A percentile compares a stretch with the other conserved stretches of the same genome.
Conservation (phyloP, 1,140 invertebrate genomes). For the Colletes latitarsis region DNA sequence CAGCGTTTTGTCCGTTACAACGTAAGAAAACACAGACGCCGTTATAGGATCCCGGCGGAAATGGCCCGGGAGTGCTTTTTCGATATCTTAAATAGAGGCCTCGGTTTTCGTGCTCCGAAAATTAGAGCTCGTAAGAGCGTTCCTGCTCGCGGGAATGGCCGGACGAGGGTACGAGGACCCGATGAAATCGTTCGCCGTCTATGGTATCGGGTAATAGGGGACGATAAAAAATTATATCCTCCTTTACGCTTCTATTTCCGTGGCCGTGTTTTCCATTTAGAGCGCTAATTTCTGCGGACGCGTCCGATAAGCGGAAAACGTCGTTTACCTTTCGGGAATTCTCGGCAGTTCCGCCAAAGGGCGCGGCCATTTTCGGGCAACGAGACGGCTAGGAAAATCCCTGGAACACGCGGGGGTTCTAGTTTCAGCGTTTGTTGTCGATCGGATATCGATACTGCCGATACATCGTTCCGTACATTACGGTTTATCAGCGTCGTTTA, state of each 20-base stretch:
- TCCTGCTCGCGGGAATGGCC: neutral
- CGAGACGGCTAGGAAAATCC: no score
- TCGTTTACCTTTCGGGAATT: neutral
- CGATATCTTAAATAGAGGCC: slow-evolving; percentile 44
- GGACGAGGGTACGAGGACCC: neutral
- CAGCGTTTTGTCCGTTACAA: slow-evolving; percentile 62
- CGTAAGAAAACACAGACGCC: slow-evolving; percentile 57
- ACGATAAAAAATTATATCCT: neutral
- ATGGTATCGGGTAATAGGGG: slow-evolving; percentile 5
- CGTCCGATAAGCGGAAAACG: slow-evolving; percentile 7
- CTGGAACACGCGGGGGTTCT: no score
- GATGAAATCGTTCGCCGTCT: neutral
- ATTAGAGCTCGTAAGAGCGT: neutral
- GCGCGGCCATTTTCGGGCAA: no score
- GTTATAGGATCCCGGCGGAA: slow-evolving; percentile 42
- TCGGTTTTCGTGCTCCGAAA: slow-evolving; percentile 18
- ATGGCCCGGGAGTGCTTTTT: neutral
- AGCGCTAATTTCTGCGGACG: slow-evolving; percentile 6
- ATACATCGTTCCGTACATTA: no score
- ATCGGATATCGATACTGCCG: no score
- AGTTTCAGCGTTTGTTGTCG: no score
- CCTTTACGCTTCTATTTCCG: neutral
- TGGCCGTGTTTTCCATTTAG: neutral
- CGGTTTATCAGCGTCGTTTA: no score
- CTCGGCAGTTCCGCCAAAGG: no score